phyloP scores from a whole-genome alignment of 2,797 vertebrate genomes.

The Ciconia nigra region DNA sequence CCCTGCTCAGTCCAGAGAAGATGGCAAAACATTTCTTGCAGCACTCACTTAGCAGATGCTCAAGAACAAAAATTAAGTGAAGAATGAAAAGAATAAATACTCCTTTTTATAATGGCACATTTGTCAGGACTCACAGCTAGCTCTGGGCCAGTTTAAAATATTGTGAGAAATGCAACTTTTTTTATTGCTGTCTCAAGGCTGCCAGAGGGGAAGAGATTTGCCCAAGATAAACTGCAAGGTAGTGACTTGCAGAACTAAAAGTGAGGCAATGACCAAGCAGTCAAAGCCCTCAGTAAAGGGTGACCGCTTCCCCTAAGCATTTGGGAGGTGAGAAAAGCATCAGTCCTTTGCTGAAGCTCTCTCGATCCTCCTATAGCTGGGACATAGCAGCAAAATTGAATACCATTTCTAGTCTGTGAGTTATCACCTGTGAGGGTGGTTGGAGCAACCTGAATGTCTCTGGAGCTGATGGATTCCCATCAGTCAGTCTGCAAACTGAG shows the following conservation, averaged over 20 bases:
- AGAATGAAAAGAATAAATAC: background rate
- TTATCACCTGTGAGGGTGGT: background rate
- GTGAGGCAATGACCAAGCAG: background rate
- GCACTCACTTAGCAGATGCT: background rate
- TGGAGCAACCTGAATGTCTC: background rate
- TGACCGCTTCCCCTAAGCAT: fast-evolving
- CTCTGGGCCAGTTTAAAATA: background rate
- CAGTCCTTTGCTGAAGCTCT: background rate
- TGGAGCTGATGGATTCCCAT: background rate
- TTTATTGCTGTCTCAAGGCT: background rate
- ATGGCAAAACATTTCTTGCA: background rate
- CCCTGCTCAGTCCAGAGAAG: background rate
- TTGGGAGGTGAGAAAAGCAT: background rate
- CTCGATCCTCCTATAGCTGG: background rate
- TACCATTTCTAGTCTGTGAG: background rate
- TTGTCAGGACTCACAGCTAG: background rate
- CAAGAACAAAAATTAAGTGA: background rate
- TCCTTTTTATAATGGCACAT: background rate
- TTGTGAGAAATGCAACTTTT: background rate
- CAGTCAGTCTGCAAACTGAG: background rate
- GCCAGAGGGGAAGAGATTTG: background rate
- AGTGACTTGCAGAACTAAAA: background rate
- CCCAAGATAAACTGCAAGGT: background rate
- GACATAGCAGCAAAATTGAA: background rate
- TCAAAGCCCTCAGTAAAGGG: background rate